Base-by-base conservation (phyloP, 2,888 invertebrate species). In the Oligia fasciuncula region DNA sequence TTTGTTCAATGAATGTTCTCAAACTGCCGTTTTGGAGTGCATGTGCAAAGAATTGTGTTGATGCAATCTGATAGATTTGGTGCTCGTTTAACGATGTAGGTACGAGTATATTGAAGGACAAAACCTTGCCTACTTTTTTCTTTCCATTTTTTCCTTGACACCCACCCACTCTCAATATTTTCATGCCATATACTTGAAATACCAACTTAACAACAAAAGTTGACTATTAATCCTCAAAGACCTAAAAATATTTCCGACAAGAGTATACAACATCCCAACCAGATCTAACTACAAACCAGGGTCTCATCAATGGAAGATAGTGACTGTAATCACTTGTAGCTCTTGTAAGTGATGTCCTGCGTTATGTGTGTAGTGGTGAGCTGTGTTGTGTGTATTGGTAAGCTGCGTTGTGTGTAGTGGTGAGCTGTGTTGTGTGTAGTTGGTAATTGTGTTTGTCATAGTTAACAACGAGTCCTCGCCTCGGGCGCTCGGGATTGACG, bases 371-470 rank as follows among this genome's bases (percentile, higher is more conserved):
- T 73, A 67, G 3, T 40, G 19, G 19, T 76, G 65, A 65, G 29
- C 62, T 63, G 51, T 49, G 35, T 43, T 51, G 35, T 46, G 67
- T 77, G 49, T 77, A 57, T 5, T 40, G 6, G 49, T 49, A n/a
- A 65, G 46, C 54, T 57, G 40, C 43, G 29, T 40, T 63, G 40
- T 60, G 63, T 79, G 60, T 78, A 67, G 9, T 77, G 43, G 51
- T 76, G 60, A 35, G 66, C 29, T 68, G 65, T 63, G 84, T 79
- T 91, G 92, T 92, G 90, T 92, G 89, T 90, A 86, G 89, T 81
- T 83, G 90, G 90, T 94, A 93, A 94, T 94, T 94, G 92, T 95
- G 93, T 94, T 94, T 94, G 94, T 93, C 91, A 90, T 92, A 93
- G 94, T 94, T 94, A 94, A 93, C 93, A 90, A 90, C 90, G 90